phyloP scores from a whole-genome alignment of 1,140 invertebrate genomes.

The Drosophila erecta region DNA sequence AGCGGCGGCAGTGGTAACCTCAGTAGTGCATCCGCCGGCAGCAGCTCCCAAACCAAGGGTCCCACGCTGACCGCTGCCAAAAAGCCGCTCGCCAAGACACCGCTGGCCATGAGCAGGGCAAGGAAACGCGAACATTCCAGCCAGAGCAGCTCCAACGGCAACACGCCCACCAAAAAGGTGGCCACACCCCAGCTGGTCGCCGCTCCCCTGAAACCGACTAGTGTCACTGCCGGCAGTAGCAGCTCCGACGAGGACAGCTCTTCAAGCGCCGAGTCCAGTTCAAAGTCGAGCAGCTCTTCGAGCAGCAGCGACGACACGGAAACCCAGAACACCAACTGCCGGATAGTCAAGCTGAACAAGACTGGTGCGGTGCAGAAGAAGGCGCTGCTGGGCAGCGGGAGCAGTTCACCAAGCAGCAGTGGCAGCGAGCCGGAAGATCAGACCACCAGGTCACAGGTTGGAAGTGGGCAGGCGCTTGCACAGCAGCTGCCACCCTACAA shows the following conservation, averaged over 20 bases:
- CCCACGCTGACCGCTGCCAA: constrained; percentile 76
- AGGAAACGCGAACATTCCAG: constrained; percentile 53
- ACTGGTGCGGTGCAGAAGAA: constrained; percentile 16
- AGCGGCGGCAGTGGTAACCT: constrained; percentile 53
- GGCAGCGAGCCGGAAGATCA: constrained; percentile 27
- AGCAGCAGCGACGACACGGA: constrained; percentile 55
- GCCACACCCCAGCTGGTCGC: constrained; percentile 25
- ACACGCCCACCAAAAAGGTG: constrained; percentile 64
- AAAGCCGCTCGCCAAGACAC: constrained; percentile 62
- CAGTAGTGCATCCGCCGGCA: constrained; percentile 52
- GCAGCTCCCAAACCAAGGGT: constrained; percentile 67
- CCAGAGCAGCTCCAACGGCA: constrained; percentile 71
- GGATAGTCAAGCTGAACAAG: constrained; percentile 47
- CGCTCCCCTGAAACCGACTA: background rate
- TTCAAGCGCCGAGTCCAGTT: constrained; percentile 57
- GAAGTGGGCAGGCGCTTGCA: constrained; percentile 14
- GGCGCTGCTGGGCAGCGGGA: constrained; percentile 21
- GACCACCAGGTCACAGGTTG: constrained; percentile 8
- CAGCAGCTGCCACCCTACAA: constrained; percentile 25
- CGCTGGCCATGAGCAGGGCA: constrained; percentile 14
- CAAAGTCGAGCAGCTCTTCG: constrained; percentile 56
- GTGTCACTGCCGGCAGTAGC: constrained; percentile 19
- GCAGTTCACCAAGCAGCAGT: constrained; percentile 32
- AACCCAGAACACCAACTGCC: constrained; percentile 31
- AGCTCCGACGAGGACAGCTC: constrained; percentile 63